A percentile compares a stretch with the other conserved stretches of the same genome.
These are phyloP conservation scores for Bombus confusus DNA, from an alignment of 1,140 invertebrate genomes.

Conservation along the genomic window DNA sequence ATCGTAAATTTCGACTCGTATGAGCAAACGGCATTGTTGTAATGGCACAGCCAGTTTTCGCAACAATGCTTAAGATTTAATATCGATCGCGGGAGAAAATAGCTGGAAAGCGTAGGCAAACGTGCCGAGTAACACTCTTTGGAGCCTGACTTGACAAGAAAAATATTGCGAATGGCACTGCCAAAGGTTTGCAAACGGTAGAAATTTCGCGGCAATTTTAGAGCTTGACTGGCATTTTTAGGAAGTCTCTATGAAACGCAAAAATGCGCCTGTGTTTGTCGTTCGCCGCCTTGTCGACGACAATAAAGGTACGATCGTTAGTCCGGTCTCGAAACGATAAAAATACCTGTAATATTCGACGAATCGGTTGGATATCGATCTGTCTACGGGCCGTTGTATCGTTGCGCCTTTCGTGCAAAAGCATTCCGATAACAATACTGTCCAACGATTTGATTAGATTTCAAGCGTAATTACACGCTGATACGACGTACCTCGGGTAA, in stretches of 20 bases:
- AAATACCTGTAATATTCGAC: background rate
- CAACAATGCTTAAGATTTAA: background rate
- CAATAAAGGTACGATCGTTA: background rate
- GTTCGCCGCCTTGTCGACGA: too few species aligned
- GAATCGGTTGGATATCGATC: background rate
- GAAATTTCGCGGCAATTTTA: background rate
- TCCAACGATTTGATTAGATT: background rate
- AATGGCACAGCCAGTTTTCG: too few species aligned
- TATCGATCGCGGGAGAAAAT: background rate
- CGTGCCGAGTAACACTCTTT: background rate
- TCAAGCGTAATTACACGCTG: background rate
- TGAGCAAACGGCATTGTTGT: too few species aligned
- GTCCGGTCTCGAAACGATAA: background rate
- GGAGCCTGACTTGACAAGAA: background rate
- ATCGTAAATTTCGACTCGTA: background rate
- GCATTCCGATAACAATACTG: background rate
- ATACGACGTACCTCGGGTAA: too few species aligned
- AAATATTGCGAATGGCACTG: constrained; percentile 5
- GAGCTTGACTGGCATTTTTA: constrained; percentile 4
- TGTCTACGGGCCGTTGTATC: background rate
- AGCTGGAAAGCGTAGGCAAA: background rate
- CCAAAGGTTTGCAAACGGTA: constrained; percentile 11
- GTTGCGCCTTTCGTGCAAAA: background rate
- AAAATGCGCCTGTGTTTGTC: background rate
- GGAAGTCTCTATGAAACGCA: background rate